Percentiles rank a stretch among this genome's conserved stretches.
Conservation (phyloP, 2,113 vertebrate genomes). For the Carassius auratus region DNA sequence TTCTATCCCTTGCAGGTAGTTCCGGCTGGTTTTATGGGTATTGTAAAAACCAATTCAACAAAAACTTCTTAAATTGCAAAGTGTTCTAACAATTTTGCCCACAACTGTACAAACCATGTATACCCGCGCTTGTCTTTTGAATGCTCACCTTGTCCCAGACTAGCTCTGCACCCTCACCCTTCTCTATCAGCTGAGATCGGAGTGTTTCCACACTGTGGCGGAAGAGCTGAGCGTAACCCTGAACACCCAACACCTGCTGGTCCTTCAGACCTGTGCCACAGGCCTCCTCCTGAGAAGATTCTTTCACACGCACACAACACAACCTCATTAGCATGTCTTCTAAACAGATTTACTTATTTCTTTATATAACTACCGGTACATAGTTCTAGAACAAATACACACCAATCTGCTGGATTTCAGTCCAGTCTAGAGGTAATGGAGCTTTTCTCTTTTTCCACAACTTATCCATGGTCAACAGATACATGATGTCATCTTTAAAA, state of each 20-base stretch:
- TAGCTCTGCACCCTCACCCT: constrained; percentile 88
- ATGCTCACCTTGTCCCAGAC: constrained; percentile 95
- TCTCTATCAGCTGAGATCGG: constrained; percentile 83
- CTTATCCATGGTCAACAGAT: constrained; percentile 97
- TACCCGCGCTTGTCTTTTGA: background rate
- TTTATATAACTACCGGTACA: background rate
- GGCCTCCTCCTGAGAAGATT: constrained; percentile 67
- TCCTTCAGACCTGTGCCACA: constrained; percentile 83
- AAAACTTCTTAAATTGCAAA: no score
- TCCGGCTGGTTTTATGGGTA: no score
- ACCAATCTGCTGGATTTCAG: constrained; percentile 86
- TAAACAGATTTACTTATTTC: background rate
- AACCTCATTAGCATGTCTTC: background rate
- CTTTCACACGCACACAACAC: background rate
- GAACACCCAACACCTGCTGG: constrained; percentile 91
- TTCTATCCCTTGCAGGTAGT: no score
- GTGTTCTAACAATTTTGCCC: no score
- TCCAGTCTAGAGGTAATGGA: constrained; percentile 91
- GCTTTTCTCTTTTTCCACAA: constrained; percentile 98
- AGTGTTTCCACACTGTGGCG: constrained; percentile 89
- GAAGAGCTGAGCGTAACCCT: constrained; percentile 87
- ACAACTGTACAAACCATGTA: background rate
- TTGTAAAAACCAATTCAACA: no score
- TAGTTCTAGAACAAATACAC: constrained; percentile 41
- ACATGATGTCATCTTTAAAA: constrained; percentile 97